Evolutionary conservation across 2,888 invertebrate genomes (phyloP), one percentile per base, ranked within the genome.

Genomic region (Toxonevra muliebris): DNA sequence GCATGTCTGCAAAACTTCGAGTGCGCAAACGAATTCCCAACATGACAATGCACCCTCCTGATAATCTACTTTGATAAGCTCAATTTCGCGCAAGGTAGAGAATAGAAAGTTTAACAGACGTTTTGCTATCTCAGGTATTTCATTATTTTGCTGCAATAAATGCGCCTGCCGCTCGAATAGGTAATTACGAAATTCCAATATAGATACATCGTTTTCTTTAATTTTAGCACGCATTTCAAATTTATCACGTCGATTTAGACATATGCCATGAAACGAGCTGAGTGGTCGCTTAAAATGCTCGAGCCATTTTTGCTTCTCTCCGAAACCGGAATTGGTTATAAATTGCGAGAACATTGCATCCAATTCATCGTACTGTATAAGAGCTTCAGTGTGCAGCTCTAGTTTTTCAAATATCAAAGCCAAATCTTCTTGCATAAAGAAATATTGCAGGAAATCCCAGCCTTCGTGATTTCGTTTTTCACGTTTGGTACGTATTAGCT

Each of bases 331-430:
- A 86, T 97, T 97, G 74, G 96, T 91, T 65, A 98, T 92, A 86
- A 97, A 97, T 87, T 98, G 97, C 1, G 97, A 96, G 85, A 98
- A 97, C 75, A 98, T 89, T 61, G 97, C 97, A 87, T 98, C 97
- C 79, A 98, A 87, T 86, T 98, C 98, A 83, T 98, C 98, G 84
- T 97, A 98, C 81, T 98, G 98, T 65, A 98, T 94, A 75, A 98
- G 87, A 13, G 97, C 95, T 86, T 98, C 97, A 75, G 97, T 96
- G 80, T 94, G 92, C 73, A 98, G 87, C 67, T 95, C 95, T 74
- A 98, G 87, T 93, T 96, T 96, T 88, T 97, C 95, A 78, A 96
- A 89, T 73, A 96, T 94, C 86, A 97, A 94, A 68, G 97, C 97
- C 76, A 98, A 88, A 87, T 98, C 96, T 87, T 98, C 97, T 92